Percentiles rank a stretch among this genome's conserved stretches.
Conservation (phyloP, 1,140 invertebrate species). For the Atta colombica region DNA sequence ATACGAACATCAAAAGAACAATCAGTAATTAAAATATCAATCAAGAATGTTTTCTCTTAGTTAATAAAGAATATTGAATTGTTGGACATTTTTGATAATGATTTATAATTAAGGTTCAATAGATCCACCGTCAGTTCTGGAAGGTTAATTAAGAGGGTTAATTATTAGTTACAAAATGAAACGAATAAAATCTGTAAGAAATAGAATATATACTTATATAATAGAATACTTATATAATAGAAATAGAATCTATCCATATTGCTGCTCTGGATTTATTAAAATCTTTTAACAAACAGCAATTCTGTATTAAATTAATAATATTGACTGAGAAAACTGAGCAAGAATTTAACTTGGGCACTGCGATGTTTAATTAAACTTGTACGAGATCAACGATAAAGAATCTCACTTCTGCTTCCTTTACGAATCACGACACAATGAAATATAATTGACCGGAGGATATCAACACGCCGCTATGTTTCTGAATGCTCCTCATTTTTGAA, state of each 20-base stretch:
- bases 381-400: constrained; percentile 33
- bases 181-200: not conserved
- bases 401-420: constrained; percentile 45
- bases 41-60: no score
- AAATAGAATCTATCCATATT: not conserved
- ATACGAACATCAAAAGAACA: no score
- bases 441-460: constrained; percentile 72
- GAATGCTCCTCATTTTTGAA: constrained; percentile 21
- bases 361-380: not conserved
- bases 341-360: not conserved
- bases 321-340: not conserved
- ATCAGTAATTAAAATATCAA: no score
- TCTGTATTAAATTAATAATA: constrained; percentile 7
- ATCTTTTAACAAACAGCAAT: not conserved
- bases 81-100: no score
- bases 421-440: constrained; percentile 49
- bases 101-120: no score
- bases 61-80: no score
- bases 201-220: not conserved
- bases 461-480: constrained; percentile 20
- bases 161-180: not conserved
- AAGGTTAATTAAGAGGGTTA: no score
- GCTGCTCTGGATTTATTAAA: not conserved
- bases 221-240: no score
- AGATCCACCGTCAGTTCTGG: no score